Evolutionary conservation across 2,888 invertebrate species (phyloP).

Genomic region (Lobophora halterata): DNA sequence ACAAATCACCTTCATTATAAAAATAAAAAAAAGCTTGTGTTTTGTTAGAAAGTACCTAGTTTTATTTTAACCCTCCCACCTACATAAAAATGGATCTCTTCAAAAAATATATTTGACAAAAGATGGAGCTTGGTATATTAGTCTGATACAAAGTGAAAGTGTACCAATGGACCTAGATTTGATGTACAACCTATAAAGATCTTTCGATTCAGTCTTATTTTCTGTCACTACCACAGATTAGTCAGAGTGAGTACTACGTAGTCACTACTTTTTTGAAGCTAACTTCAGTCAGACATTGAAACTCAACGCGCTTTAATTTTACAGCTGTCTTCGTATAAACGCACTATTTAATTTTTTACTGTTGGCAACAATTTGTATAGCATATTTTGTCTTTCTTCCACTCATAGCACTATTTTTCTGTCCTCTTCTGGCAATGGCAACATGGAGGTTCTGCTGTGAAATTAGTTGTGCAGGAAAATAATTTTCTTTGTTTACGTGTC

Average conservation of each 20-base stretch:
- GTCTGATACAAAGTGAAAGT: too few species aligned
- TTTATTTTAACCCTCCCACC: too few species aligned
- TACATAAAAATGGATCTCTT: too few species aligned
- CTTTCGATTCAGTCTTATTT: too few species aligned
- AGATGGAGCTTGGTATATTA: too few species aligned
- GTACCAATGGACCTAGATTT: too few species aligned
- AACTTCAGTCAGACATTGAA: too few species aligned
- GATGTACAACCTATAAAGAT: too few species aligned
- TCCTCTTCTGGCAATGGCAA: constrained; percentile 40
- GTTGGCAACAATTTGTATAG: constrained; percentile 18
- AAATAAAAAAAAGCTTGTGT: background rate
- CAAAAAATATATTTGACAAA: too few species aligned
- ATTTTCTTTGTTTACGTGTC: constrained; percentile 80
- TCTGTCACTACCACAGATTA: too few species aligned
- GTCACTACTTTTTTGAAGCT: too few species aligned
- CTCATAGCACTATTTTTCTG: constrained; percentile 9
- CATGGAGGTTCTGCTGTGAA: constrained; percentile 68
- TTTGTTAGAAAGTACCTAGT: background rate
- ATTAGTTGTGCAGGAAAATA: constrained; percentile 55
- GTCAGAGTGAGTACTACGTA: too few species aligned
- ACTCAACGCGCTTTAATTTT: background rate
- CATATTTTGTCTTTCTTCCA: constrained; percentile 27
- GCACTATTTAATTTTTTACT: constrained; percentile 4
- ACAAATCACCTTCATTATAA: background rate
- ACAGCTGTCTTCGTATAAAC: background rate